Conservation (phyloP, 2,113 vertebrate species). For the Thryonomys swinderianus region DNA sequence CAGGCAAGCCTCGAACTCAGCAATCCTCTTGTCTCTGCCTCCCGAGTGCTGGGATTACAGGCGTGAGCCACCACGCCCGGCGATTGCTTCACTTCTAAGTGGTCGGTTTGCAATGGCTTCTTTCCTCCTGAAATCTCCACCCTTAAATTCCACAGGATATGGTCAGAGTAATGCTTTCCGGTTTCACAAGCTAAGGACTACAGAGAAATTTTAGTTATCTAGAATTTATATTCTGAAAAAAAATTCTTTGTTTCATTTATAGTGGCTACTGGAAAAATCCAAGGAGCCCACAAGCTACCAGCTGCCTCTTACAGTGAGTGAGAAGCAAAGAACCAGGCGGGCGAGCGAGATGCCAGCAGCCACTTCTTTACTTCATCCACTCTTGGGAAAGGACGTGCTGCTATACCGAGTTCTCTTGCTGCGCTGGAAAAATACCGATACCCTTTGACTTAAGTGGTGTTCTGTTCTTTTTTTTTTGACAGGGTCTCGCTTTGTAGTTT, state of each 20-base stretch:
- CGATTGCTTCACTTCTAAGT: background rate
- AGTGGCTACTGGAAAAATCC: background rate
- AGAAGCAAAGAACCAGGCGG: background rate
- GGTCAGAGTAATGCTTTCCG: background rate
- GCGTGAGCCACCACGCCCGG: no score
- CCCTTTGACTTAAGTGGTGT: background rate
- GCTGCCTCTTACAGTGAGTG: background rate
- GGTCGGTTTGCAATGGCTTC: background rate
- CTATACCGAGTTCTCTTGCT: background rate
- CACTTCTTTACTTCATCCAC: background rate
- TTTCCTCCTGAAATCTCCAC: background rate
- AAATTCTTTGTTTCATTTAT: background rate
- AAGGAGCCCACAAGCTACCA: background rate
- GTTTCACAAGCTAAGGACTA: background rate
- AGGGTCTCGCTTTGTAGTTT: no score
- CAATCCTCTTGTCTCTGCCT: no score
- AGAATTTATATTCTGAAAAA: conserved; percentile 32
- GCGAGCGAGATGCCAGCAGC: background rate
- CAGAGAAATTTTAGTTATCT: background rate
- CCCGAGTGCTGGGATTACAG: no score
- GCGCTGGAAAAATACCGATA: background rate
- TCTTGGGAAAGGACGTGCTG: background rate
- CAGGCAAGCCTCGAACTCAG: no score
- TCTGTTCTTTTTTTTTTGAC: no score
- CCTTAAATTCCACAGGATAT: background rate